Percentiles rank a stretch among this genome's conserved stretches.
Conservation (phyloP, 2,888 invertebrate genomes). For the Hydraecia micacea region DNA sequence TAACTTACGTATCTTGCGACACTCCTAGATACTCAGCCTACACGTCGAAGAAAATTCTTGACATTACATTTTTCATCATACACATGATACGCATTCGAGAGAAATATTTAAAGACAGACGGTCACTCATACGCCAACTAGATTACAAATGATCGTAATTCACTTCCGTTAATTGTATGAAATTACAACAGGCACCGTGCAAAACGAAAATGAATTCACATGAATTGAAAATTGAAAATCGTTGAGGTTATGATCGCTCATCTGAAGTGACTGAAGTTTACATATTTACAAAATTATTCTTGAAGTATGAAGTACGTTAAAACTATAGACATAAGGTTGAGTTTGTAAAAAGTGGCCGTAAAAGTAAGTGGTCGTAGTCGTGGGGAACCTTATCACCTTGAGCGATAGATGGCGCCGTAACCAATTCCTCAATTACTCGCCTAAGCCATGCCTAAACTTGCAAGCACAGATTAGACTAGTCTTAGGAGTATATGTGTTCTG, state of each 20-base stretch:
- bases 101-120: neutral
- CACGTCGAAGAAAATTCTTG: conserved; percentile 39
- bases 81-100: conserved; percentile 11
- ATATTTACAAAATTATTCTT: conserved; percentile 21
- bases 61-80: conserved; percentile 40
- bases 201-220: conserved; percentile 52
- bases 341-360: conserved; percentile 13
- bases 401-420: conserved; percentile 43
- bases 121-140: neutral
- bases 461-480: neutral
- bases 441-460: neutral
- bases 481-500: no score
- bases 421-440: neutral
- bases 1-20: conserved; percentile 41
- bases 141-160: neutral
- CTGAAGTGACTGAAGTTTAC: conserved; percentile 50
- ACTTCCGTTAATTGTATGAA: conserved; percentile 5
- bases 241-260: conserved; percentile 52
- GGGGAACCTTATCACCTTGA: neutral
- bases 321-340: rapidly evolving
- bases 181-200: conserved; percentile 19
- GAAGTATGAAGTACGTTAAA: neutral
- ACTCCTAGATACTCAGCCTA: conserved; percentile 34
- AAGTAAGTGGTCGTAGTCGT: conserved; percentile 18
- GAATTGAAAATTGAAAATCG: conserved; percentile 54